Conservation (phyloP, 2,888 invertebrate genomes). For the Coelinius sp. region DNA sequence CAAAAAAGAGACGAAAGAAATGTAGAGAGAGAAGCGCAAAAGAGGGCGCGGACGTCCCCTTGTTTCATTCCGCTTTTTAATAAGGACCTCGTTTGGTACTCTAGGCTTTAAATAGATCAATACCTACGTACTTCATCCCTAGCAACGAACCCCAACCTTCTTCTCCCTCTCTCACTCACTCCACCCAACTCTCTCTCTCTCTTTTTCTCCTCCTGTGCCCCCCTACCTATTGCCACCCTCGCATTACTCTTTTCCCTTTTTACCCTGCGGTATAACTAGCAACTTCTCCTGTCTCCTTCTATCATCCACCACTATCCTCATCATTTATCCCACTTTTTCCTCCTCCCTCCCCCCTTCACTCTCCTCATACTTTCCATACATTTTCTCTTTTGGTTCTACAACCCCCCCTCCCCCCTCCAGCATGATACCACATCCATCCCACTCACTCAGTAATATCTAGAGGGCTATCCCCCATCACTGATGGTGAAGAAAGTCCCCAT, state of each 20-base stretch:
- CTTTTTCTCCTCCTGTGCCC: slow-evolving; percentile 39
- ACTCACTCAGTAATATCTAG: slow-evolving; percentile 45
- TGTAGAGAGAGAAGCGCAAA: slow-evolving; percentile 11
- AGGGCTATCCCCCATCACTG: slow-evolving; percentile 38
- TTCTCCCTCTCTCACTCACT: slow-evolving; percentile 52
- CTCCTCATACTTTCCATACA: slow-evolving; percentile 44
- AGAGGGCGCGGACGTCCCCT: slow-evolving; percentile 53
- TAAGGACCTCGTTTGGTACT: slow-evolving; percentile 72
- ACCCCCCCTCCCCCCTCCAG: slow-evolving; percentile 29
- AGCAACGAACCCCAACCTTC: slow-evolving; percentile 67
- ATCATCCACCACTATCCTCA: slow-evolving; percentile 37
- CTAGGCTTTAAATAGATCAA: slow-evolving; percentile 71
- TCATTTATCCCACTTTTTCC: slow-evolving; percentile 39
- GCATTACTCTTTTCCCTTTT: slow-evolving; percentile 43
- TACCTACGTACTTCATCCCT: slow-evolving; percentile 70
- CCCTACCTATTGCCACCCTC: slow-evolving; percentile 37
- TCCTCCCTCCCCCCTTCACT: slow-evolving; percentile 46
- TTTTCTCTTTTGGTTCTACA: slow-evolving; percentile 32
- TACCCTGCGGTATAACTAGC: slow-evolving; percentile 45
- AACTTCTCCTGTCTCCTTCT: slow-evolving; percentile 38
- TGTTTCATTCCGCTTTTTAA: slow-evolving; percentile 71
- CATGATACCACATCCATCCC: slow-evolving; percentile 35
- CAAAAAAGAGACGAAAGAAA: slow-evolving; percentile 31
- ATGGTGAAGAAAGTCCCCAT: slow-evolving; percentile 19
- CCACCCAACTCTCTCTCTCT: slow-evolving; percentile 23